Base-by-base conservation (phyloP, 2,888 invertebrate genomes). In the Heliconius cydno region DNA sequence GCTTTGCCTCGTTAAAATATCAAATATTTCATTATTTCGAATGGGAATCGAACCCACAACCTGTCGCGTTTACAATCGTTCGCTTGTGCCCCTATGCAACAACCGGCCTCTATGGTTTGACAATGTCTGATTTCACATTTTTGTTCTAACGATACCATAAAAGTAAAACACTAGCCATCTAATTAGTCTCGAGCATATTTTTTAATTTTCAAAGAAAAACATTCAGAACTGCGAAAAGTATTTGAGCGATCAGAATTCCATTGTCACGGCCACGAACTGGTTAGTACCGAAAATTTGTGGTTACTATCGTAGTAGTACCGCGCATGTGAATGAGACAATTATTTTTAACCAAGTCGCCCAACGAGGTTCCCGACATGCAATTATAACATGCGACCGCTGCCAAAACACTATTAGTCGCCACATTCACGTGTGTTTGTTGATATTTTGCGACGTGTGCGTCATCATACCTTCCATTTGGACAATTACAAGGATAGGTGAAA, bases 241-340 rank as follows among this genome's bases (percentile, higher is more conserved):
- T 74, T 79, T 74, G 46, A 77, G 73, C 63, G 86, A 86, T 88
- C 87, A 84, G 85, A 87, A 87, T 89, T 89, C 90, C 91, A 92
- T 86, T 92, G 91, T 85, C 92, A 91, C 87, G 91, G 89, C 83
- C 90, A 87, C 86, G 86, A 91, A 92, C 92, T 90, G 91, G 89
- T 92, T 91, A 86, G 88, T 85, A 91, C 92, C 89, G 92, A 92
- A 94, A 91, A 89, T 91, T 90, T 88, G 92, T 92, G 87, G 92
- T 92, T 94, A 95, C 94, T 94, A 94, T 91, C 90, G 89, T 93
- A 94, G 93, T 93, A 90, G 87, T 88, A 88, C 83, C 86, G 88
- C 90, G 89, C 90, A 88, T 86, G 86, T 91, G 94, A 94, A 94
- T 94, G 94, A 92, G 93, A 92, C 90, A 93, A 93, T 93, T 94